Percentiles rank a stretch among this genome's conserved stretches.
Conservation (phyloP, 2,797 vertebrate species). For the Anguilla marmorata region DNA sequence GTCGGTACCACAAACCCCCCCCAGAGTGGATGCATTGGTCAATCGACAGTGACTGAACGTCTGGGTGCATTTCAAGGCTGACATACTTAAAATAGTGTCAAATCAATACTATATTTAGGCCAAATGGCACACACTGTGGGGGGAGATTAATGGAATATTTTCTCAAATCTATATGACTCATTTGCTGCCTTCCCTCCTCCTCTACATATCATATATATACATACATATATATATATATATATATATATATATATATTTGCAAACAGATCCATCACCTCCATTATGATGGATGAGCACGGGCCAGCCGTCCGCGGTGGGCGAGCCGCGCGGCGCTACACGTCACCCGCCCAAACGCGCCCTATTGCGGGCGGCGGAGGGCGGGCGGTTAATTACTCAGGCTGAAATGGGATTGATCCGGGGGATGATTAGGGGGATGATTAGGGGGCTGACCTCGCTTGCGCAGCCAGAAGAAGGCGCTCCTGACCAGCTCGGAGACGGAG, state of each 20-base stretch:
- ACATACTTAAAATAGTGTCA: conserved; percentile 37
- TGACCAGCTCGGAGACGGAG: not conserved
- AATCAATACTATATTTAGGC: conserved; percentile 49
- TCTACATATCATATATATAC: not conserved
- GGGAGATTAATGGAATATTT: conserved; percentile 48
- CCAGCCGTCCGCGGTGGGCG: not conserved
- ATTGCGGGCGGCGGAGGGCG: not conserved
- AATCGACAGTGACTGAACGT: conserved; percentile 30
- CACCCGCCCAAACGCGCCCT: not conserved
- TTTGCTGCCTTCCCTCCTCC: conserved; percentile 21
- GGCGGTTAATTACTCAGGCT: not conserved
- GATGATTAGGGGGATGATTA: too few species aligned
- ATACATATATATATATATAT: too few species aligned
- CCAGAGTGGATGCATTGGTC: conserved; percentile 37
- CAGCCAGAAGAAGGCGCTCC: too few species aligned
- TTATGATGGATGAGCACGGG: not conserved
- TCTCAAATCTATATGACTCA: conserved; percentile 43
- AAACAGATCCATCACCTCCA: not conserved
- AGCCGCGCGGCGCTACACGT: not conserved
- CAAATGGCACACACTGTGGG: conserved; percentile 38
- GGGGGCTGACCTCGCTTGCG: not conserved
- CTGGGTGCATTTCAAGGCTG: conserved; percentile 31
- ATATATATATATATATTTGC: not conserved
- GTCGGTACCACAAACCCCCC: conserved; percentile 23
- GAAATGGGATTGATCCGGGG: not conserved